These are phyloP conservation scores for Hylia prasina DNA, from an alignment of 2,113 vertebrate species.

Conservation along the genomic window DNA sequence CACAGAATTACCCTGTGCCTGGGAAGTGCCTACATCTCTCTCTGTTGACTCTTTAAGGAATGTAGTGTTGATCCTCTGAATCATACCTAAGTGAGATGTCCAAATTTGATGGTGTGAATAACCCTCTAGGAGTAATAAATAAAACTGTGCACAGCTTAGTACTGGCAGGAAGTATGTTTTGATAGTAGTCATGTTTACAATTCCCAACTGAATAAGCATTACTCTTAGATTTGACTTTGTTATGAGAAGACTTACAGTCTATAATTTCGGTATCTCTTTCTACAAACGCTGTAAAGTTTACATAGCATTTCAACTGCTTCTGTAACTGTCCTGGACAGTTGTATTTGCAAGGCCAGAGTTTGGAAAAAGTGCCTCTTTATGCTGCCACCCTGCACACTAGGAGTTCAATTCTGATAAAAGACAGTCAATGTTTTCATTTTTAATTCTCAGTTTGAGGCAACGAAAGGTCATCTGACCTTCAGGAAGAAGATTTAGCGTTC, in stretches of 20 bases:
- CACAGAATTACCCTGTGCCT: background rate
- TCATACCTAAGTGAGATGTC: constrained; percentile 26
- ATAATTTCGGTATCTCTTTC: background rate
- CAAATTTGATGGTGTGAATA: constrained; percentile 22
- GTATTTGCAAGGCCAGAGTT: background rate
- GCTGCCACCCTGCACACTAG: background rate
- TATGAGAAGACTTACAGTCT: background rate
- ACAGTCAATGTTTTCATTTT: background rate
- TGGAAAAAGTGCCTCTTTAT: background rate
- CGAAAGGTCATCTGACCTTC: background rate
- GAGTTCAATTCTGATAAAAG: background rate
- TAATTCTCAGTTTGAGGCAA: background rate
- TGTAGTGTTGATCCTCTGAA: background rate
- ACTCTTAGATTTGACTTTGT: background rate
- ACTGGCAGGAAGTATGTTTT: constrained; percentile 10
- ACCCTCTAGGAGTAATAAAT: constrained; percentile 30
- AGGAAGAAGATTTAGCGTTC: background rate
- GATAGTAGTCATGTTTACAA: constrained; percentile 8
- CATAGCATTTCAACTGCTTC: background rate
- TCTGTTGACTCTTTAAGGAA: background rate
- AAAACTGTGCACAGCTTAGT: background rate
- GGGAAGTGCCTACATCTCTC: background rate
- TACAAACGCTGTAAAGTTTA: background rate
- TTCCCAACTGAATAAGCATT: background rate
- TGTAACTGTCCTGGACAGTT: background rate